Conservation (phyloP, 1,140 invertebrate genomes). For the Drosophila chauvacae region DNA sequence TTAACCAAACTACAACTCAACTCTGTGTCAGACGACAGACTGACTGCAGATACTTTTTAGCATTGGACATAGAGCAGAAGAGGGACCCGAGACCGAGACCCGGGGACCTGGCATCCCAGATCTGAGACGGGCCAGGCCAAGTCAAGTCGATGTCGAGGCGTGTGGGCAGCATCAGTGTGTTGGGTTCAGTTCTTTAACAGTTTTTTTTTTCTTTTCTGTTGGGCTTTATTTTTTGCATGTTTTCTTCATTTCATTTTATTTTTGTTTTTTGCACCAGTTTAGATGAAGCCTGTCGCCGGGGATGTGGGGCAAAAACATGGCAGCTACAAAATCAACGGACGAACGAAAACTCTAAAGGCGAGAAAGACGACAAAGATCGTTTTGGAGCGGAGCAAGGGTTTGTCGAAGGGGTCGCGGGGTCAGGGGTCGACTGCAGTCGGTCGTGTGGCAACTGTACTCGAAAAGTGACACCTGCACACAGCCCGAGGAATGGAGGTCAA, state of each 20-base stretch:
- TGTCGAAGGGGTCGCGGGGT: constrained; percentile 16
- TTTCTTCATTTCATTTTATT: constrained; percentile 28
- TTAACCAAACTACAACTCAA: constrained; percentile 47
- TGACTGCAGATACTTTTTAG: constrained; percentile 25
- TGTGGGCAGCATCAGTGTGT: constrained; percentile 44
- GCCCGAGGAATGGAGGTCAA: constrained; percentile 35
- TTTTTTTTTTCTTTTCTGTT: not conserved
- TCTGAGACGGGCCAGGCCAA: constrained; percentile 28
- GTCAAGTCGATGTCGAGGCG: constrained; percentile 45
- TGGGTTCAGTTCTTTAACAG: constrained; percentile 27
- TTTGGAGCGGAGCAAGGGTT: constrained; percentile 1
- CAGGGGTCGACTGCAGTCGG: constrained; percentile 23
- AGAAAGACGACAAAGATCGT: constrained; percentile 42
- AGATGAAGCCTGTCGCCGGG: constrained; percentile 44
- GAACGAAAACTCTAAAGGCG: constrained; percentile 29
- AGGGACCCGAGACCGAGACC: constrained; percentile 22
- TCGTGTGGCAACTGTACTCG: constrained; percentile 50
- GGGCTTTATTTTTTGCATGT: constrained; percentile 35
- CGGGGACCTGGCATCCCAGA: constrained; percentile 24
- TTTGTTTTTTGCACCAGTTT: constrained; percentile 37
- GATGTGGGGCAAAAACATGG: constrained; percentile 42
- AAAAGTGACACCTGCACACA: constrained; percentile 49
- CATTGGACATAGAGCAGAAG: constrained; percentile 20
- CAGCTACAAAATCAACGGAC: constrained; percentile 40
- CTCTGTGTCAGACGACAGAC: constrained; percentile 41